A percentile compares a stretch with the other conserved stretches of the same genome.
These are phyloP conservation scores for Tholera decimalis DNA, from an alignment of 2,888 invertebrate genomes.

Conservation along the genomic window DNA sequence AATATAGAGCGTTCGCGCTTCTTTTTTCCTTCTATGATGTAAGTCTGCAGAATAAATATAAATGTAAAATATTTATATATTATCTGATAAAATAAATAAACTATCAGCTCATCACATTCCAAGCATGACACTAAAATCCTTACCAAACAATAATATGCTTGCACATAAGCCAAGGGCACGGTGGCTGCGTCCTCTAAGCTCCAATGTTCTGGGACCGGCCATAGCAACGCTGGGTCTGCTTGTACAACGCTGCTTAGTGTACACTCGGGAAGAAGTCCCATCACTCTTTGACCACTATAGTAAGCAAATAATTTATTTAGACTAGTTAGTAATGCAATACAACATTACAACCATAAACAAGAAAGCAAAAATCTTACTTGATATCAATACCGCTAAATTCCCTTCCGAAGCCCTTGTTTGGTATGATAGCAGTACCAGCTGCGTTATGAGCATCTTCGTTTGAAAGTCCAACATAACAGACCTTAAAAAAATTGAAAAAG, in stretches of 20 bases:
- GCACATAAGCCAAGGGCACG: conserved; percentile 92
- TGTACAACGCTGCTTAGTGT: conserved; percentile 91
- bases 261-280: conserved; percentile 92
- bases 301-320: neutral
- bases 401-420: conserved; percentile 67
- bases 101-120: neutral
- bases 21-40: neutral
- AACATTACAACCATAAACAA: neutral
- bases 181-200: conserved; percentile 94
- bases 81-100: too few relatives aligned
- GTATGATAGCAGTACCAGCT: conserved; percentile 37
- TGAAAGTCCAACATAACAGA: conserved; percentile 73
- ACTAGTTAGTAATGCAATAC: neutral
- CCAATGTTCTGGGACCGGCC: conserved; percentile 94
- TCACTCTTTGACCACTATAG: conserved; percentile 89
- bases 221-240: conserved; percentile 88
- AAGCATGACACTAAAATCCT: conserved; percentile 28
- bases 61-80: too few relatives aligned
- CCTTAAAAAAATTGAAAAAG: conserved; percentile 68
- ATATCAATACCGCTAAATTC: conserved; percentile 77
- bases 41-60: conserved; percentile 9
- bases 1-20: conserved; percentile 37
- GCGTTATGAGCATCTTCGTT: conserved; percentile 68
- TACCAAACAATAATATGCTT: conserved; percentile 78
- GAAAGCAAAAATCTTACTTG: conserved; percentile 67